These are phyloP conservation scores for Bovichtus variegatus DNA, from an alignment of 2,797 vertebrate genomes.

Conservation along the genomic window DNA sequence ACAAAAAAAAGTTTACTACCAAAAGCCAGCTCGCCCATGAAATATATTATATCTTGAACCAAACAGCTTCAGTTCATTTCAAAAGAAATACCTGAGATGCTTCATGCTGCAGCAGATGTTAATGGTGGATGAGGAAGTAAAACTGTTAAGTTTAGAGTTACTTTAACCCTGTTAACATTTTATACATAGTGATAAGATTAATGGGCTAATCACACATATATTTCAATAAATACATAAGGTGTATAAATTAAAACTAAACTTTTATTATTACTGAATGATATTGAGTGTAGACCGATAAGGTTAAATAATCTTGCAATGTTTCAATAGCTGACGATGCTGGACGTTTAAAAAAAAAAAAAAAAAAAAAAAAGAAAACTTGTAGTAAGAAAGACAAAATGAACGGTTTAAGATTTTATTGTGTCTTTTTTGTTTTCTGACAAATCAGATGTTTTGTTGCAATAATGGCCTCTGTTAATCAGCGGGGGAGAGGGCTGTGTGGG, in stretches of 20 bases:
- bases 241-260: constrained; percentile 11
- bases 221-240: constrained; percentile 19
- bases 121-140: constrained; percentile 29
- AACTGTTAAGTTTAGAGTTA: constrained; percentile 23
- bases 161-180: not conserved
- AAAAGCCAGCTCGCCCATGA: not conserved
- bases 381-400: constrained; percentile 20
- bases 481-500: not conserved
- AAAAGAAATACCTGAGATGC: not conserved
- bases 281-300: constrained; percentile 35
- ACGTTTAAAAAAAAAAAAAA: not conserved
- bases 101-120: constrained; percentile 6
- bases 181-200: not conserved
- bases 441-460: constrained; percentile 76
- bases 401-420: constrained; percentile 8
- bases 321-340: constrained; percentile 30
- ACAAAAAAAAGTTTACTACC: not conserved
- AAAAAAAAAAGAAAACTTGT: constrained; percentile 53
- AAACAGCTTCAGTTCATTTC: not conserved
- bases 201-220: not conserved
- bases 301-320: constrained; percentile 53
- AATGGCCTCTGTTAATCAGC: constrained; percentile 44
- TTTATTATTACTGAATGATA: constrained; percentile 25
- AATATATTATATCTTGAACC: not conserved
- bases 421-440: constrained; percentile 60